Base-by-base conservation (phyloP, 2,797 vertebrate species). In the Pangasius sanitwongsei region DNA sequence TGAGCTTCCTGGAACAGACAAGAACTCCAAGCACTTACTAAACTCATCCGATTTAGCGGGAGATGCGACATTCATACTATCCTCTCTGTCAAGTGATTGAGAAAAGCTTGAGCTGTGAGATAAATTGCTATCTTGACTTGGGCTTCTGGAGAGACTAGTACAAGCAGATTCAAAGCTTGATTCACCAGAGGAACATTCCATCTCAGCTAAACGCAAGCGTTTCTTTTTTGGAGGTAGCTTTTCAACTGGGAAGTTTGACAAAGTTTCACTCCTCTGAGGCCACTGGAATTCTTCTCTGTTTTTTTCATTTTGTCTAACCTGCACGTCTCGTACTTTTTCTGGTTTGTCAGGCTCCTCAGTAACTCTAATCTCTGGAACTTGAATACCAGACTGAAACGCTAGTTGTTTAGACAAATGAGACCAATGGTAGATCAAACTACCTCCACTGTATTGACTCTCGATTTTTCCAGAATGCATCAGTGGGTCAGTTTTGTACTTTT, bases 141-240 rank as follows among this genome's bases (percentile, higher is more conserved):
- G 98, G 92, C 99, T 99, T 88, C 98, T 98, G 28, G 98, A 99
- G 83, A 99, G 97, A 89, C 97, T 98, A 6, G 98, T 99, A 93
- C 98, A 98, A n/a, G 98, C 97, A 3, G 99, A 99, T 92, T 99
- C 99, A 37, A 99, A 99, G 90, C 99, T 99, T 31, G 99, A 99
- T 89, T 99, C 99, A 12, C 98, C 98, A 12, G 99, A 99, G 48
- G 99, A 99, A 93, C 98, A 98, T 91, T 99, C 98, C 91, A 99
- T 97, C 78, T 99, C 99, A 48, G 98, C 98, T 72, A 99, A 96
- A 31, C 99, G 96, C 89, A 99, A 94, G 84, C 99, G 97, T 91
- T 99, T 99, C 96, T 99, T 99, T 94, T 99, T 99, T 50, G 99
- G 99, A 3, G 99, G 99, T 67, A 99, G 94, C 92, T 99, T 99